A percentile compares a stretch with the other conserved stretches of the same genome.
These are phyloP conservation scores for Tarsius wallacei DNA, from an alignment of 2,797 vertebrate genomes.

Conservation along the genomic window DNA sequence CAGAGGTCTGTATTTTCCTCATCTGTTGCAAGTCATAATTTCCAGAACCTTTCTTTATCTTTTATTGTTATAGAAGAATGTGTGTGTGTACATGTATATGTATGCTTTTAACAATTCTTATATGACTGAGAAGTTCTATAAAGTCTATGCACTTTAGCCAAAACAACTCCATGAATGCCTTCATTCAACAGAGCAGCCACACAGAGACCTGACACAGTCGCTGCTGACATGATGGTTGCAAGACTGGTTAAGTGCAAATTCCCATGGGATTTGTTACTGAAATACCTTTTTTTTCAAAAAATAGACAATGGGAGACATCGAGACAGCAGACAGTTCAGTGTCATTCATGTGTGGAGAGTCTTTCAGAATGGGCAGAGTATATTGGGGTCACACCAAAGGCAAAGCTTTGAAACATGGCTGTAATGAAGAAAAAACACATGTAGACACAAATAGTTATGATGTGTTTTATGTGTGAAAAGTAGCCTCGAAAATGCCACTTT, in stretches of 20 bases:
- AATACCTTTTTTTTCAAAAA: neutral
- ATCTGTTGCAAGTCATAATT: neutral
- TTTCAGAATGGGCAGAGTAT: rapidly evolving
- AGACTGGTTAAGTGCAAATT: neutral
- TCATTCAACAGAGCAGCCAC: neutral
- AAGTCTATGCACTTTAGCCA: neutral
- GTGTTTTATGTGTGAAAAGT: neutral
- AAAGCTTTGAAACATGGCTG: neutral
- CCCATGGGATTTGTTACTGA: neutral
- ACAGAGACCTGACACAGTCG: neutral
- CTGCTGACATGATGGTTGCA: neutral
- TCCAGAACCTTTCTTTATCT: neutral
- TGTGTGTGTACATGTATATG: neutral
- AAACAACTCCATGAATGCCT: neutral
- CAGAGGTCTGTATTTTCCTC: neutral
- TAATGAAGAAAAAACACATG: neutral
- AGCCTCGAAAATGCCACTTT: neutral
- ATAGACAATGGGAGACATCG: neutral
- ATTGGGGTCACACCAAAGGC: rapidly evolving
- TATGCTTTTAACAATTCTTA: neutral
- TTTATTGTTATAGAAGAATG: neutral
- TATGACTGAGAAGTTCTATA: neutral
- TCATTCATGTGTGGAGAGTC: too few species aligned
- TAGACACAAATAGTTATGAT: too few species aligned
- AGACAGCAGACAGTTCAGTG: neutral